Percentiles rank a stretch among this genome's conserved stretches.
Evolutionary conservation across 2,888 invertebrate genomes (phyloP).

Genomic region (Blera fallax): DNA sequence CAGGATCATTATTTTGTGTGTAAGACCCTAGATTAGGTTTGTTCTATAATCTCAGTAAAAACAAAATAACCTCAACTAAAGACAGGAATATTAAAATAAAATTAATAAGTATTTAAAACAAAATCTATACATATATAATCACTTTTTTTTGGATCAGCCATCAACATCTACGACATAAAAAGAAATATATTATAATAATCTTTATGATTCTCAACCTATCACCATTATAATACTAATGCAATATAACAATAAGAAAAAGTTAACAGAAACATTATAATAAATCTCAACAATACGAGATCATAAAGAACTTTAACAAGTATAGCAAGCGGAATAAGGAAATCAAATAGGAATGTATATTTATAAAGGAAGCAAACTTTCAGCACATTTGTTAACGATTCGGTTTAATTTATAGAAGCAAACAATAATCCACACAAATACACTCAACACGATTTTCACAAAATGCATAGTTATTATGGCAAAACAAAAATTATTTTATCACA

Average conservation of each 20-base stretch:
- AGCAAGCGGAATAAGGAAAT: background rate
- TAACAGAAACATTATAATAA: background rate
- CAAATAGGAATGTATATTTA: background rate
- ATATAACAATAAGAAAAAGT: slow-evolving; percentile 11
- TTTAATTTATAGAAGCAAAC: background rate
- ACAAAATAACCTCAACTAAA: slow-evolving; percentile 22
- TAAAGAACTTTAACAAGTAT: background rate
- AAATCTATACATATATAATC: background rate
- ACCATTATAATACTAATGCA: slow-evolving; percentile 36
- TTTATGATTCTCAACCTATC: slow-evolving; percentile 28
- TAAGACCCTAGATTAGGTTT: background rate
- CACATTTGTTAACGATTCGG: background rate
- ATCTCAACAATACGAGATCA: slow-evolving; percentile 12
- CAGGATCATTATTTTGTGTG: background rate
- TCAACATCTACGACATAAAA: background rate
- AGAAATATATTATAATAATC: background rate
- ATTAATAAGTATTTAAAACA: background rate
- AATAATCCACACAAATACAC: background rate
- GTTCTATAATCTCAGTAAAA: slow-evolving; percentile 10
- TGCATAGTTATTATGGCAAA: background rate
- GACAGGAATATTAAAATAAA: slow-evolving; percentile 4
- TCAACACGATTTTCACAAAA: background rate
- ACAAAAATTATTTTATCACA: slow-evolving; percentile 10
- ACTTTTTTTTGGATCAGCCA: background rate
- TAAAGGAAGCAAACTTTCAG: background rate